Percentiles rank a stretch among this genome's conserved stretches.
Conservation (phyloP, 1,140 invertebrate genomes). For the Ips typographus region DNA sequence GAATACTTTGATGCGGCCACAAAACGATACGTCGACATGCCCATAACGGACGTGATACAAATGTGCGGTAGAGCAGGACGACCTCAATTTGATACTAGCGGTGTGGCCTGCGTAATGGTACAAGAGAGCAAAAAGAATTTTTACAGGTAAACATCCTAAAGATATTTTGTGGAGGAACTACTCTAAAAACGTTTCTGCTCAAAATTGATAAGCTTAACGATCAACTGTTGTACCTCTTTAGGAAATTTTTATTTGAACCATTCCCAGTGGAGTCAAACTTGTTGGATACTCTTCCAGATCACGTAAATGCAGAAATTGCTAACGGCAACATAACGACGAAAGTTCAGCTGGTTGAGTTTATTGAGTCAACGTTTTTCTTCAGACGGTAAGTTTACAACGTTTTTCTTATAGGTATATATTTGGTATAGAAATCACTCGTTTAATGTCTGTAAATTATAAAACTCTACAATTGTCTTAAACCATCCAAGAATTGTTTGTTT, state of each 20-base stretch:
- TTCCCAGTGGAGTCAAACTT: slow-evolving; percentile 98
- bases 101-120: slow-evolving; percentile 94
- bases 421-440: too few relatives aligned
- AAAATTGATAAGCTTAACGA: not conserved
- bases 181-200: too few relatives aligned
- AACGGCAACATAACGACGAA: slow-evolving; percentile 92
- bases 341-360: slow-evolving; percentile 94
- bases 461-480: too few relatives aligned
- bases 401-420: too few relatives aligned
- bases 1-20: slow-evolving; percentile 98
- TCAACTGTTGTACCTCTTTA: slow-evolving; percentile 3
- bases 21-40: slow-evolving; percentile 98
- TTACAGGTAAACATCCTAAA: slow-evolving; percentile 68
- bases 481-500: too few relatives aligned
- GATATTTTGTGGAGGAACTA: too few relatives aligned
- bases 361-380: slow-evolving; percentile 99
- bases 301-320: slow-evolving; percentile 96
- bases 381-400: slow-evolving; percentile 62
- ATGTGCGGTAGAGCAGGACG: slow-evolving; percentile 99
- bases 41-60: slow-evolving; percentile 97
- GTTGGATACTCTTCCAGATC: slow-evolving; percentile 88
- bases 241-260: slow-evolving; percentile 96
- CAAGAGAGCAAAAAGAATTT: slow-evolving; percentile 99
- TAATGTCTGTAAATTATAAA: too few relatives aligned
- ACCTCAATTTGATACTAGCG: slow-evolving; percentile 91